phyloP scores from a whole-genome alignment of 1,140 invertebrate genomes.

The Drosophila prosaltans region DNA sequence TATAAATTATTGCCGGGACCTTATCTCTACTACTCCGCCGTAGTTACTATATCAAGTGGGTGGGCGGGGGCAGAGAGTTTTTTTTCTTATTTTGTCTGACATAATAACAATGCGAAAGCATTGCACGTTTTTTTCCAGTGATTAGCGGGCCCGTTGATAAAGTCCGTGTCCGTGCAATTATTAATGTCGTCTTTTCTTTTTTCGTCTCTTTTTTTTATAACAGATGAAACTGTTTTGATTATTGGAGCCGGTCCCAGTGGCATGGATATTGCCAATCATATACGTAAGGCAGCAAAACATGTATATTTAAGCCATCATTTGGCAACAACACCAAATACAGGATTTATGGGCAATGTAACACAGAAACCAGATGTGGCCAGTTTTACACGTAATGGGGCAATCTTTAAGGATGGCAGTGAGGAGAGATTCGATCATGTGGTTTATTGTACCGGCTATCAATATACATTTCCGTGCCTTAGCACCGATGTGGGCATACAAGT shows the following conservation, averaged over 20 bases:
- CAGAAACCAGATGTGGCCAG: constrained; percentile 87
- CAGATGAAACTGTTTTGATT: constrained; percentile 86
- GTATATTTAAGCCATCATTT: constrained; percentile 89
- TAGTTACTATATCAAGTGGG: constrained; percentile 14
- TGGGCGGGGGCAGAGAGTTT: constrained; percentile 11
- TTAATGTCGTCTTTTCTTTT: neutral
- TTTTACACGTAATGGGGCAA: constrained; percentile 84
- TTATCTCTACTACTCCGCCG: constrained; percentile 36
- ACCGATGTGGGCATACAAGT: constrained; percentile 88
- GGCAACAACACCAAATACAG: constrained; percentile 85
- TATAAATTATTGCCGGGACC: constrained; percentile 42
- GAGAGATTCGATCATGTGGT: constrained; percentile 89
- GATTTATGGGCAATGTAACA: constrained; percentile 87
- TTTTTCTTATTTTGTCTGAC: constrained; percentile 26
- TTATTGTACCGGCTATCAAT: constrained; percentile 93
- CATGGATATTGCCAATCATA: constrained; percentile 92
- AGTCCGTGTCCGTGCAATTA: neutral
- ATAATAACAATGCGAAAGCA: constrained; percentile 31
- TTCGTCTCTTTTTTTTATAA: neutral
- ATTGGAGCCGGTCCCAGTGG: constrained; percentile 95
- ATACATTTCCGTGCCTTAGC: constrained; percentile 91
- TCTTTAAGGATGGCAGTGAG: constrained; percentile 86
- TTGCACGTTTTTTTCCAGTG: constrained; percentile 45
- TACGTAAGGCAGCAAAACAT: constrained; percentile 86
- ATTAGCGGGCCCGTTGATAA: neutral